Conservation (phyloP, 2,888 invertebrate species). For the Tetragonula carbonaria region DNA sequence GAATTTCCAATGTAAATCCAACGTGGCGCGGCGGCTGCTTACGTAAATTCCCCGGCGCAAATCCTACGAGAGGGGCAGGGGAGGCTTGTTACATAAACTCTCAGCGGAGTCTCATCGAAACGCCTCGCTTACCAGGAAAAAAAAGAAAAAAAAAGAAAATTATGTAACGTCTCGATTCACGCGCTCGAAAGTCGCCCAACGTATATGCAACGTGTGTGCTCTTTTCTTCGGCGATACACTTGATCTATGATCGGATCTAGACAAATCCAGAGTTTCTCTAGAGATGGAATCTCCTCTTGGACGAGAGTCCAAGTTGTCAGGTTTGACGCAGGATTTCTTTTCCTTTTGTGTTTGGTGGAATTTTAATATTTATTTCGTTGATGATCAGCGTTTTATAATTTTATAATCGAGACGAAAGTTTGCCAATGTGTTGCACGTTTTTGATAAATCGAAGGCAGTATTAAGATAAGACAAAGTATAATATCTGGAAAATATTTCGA, state of each 20-base stretch:
- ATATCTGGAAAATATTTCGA: too few species aligned
- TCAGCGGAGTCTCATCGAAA: conserved; percentile 34
- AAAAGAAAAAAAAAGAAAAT: conserved; percentile 15
- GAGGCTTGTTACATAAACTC: conserved; percentile 48
- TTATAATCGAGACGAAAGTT: too few species aligned
- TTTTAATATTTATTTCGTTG: too few species aligned
- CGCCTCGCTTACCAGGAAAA: conserved; percentile 37
- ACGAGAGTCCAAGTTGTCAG: neutral
- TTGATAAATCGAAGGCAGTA: too few species aligned
- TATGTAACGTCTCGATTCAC: conserved; percentile 43
- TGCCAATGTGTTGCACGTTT: too few species aligned
- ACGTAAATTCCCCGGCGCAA: conserved; percentile 54
- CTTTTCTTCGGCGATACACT: neutral
- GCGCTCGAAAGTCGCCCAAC: conserved; percentile 6
- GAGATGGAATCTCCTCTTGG: neutral
- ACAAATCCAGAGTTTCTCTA: neutral
- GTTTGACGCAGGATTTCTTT: neutral
- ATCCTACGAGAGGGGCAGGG: conserved; percentile 19
- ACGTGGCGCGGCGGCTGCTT: conserved; percentile 17
- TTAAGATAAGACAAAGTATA: too few species aligned
- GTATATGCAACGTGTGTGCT: neutral
- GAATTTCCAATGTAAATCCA: conserved; percentile 45
- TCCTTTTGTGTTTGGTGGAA: too few species aligned
- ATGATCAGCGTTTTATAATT: too few species aligned
- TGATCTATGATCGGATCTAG: neutral